Evolutionary conservation across 2,113 vertebrate genomes (phyloP), one percentile per base, ranked within the genome.

Genomic region (Baryphthengus martii): DNA sequence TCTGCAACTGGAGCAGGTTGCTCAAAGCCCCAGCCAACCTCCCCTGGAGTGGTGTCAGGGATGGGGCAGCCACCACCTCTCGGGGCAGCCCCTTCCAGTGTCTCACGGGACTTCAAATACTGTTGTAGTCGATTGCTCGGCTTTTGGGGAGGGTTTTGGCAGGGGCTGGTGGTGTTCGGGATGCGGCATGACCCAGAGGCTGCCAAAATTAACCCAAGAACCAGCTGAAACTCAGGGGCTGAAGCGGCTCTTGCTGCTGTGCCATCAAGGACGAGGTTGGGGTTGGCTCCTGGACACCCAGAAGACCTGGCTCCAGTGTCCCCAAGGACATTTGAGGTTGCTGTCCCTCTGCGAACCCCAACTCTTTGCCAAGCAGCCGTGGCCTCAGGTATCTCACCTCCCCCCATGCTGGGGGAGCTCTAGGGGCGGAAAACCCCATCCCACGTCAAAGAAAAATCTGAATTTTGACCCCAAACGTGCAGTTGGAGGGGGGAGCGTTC

Each of bases 181-280:
- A 25, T 0, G 3, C 1, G 6, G 8, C 0, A 4, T 16, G 23
- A 6, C 39, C 8, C 0, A 0, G 17, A 33, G 40, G 28, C 7
- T 40, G 31, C 11, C 26, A 44, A 24, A 61, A 78, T 25, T 6
- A 81, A 59, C 7, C 15, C 65, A 19, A 19, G 26, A 13, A 29
- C 29, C 3, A 3, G 18, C 7, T 2, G 1, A 68, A 58, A 53
- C 7, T 17, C 0, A 3, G 21, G 13, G 49, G 15, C 12, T 42
- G 63, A 29, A 56, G 62, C 1, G 1, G 26, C 15, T 0, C 0
- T 14, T 28, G 58, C 37, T 31, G 13, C 53, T 62, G 33, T n/a
- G 47, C 7, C 19, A 3, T 7, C 35, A 10, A 25, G 70, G 25
- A 12, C 12, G 58, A 16, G 53, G 28, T 7, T 29, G 52, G 40